These are phyloP conservation scores for Actinostola sp. DNA, from an alignment of 92 coral and sea anemone species.

Conservation along the genomic window DNA sequence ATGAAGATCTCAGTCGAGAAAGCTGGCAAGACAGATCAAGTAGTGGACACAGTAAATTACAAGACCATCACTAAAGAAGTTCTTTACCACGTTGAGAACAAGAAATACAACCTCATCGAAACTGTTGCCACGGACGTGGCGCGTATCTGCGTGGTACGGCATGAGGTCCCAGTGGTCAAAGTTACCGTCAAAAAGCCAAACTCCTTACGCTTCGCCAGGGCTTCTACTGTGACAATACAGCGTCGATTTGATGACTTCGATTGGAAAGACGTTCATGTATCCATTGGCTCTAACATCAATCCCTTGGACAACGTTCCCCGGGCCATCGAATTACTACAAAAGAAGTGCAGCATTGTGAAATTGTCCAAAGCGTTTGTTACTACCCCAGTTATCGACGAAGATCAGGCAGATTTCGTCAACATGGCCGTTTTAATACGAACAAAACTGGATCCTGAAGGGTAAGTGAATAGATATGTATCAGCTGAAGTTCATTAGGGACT, in stretches of 20 bases:
- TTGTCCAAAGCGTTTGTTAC: conserved; percentile 65
- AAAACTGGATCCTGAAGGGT: conserved; percentile 61
- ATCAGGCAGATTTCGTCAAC: conserved; percentile 62
- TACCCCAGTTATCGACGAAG: conserved; percentile 46
- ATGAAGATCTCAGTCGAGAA: conserved; percentile 29
- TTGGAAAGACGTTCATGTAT: conserved; percentile 49
- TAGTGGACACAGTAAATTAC: conserved; percentile 56
- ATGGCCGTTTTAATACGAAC: conserved; percentile 61
- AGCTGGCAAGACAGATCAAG: conserved; percentile 65
- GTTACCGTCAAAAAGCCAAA: conserved; percentile 63
- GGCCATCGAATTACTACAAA: conserved; percentile 44
- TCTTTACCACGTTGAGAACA: conserved; percentile 62
- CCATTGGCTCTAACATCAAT: conserved; percentile 70
- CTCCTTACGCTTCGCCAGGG: conserved; percentile 52
- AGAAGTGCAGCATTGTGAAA: conserved; percentile 22
- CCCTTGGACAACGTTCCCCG: conserved; percentile 45
- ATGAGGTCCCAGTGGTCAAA: conserved; percentile 50
- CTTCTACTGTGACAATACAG: conserved; percentile 59
- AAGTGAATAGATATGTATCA: conserved; percentile 1
- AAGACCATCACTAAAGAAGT: conserved; percentile 55
- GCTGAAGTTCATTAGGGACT: background rate
- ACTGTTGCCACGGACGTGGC: conserved; percentile 77
- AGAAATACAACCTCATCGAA: conserved; percentile 67
- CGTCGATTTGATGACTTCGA: conserved; percentile 65
- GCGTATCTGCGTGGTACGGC: conserved; percentile 65